These are phyloP conservation scores for Pocillopora damicornis DNA, from an alignment of 64 coral and sea anemone genomes.

Conservation along the genomic window DNA sequence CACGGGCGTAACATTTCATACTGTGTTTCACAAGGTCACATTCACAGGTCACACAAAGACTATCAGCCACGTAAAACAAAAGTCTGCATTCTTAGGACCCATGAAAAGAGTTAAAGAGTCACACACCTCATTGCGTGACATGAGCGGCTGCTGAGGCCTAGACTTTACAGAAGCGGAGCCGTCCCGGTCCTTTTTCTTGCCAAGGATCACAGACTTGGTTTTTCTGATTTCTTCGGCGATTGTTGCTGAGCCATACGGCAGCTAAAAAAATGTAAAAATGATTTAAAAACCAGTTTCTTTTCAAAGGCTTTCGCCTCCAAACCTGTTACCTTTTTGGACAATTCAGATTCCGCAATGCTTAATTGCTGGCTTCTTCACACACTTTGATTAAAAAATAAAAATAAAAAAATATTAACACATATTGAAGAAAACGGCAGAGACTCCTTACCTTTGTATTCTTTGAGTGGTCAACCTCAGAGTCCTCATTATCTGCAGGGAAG, in stretches of 20 bases:
- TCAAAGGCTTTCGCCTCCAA: too few species aligned
- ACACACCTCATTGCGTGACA: constrained; percentile 50
- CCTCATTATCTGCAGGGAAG: constrained; percentile 29
- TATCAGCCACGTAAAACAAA: too few species aligned
- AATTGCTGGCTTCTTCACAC: too few species aligned
- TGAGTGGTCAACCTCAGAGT: constrained; percentile 3
- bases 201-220: constrained; percentile 66
- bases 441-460: not conserved
- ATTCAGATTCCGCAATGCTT: too few species aligned
- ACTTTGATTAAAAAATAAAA: too few species aligned
- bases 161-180: constrained; percentile 39
- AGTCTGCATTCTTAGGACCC: too few species aligned
- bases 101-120: not conserved
- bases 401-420: too few species aligned
- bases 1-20: too few species aligned
- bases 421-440: not conserved
- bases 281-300: too few species aligned
- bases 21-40: too few species aligned
- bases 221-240: constrained; percentile 67
- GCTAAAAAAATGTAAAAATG: not conserved
- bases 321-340: too few species aligned
- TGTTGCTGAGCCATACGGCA: constrained; percentile 31
- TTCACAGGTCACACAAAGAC: too few species aligned
- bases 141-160: constrained; percentile 21
- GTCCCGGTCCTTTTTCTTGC: constrained; percentile 61